A percentile compares a stretch with the other conserved stretches of the same genome.
Evolutionary conservation across 2,113 vertebrate species (phyloP).

Genomic region (Pterocles orientalis): DNA sequence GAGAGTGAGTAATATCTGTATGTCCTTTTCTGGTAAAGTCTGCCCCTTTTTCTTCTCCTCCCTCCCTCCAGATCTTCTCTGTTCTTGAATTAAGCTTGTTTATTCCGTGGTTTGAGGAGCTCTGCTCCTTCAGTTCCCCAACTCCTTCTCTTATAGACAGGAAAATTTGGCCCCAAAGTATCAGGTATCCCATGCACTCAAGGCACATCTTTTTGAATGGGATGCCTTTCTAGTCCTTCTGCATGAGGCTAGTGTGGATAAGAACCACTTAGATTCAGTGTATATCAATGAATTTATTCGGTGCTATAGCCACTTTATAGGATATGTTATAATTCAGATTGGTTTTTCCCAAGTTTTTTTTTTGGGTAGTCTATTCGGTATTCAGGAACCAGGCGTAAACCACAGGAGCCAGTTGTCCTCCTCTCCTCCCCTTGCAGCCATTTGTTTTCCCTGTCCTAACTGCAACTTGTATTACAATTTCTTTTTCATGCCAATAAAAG

Average conservation of each 20-base stretch:
- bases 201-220: neutral
- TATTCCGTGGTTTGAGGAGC: neutral
- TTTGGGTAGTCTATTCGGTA: neutral
- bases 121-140: neutral
- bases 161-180: neutral
- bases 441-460: neutral
- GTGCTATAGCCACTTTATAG: neutral
- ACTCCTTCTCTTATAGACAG: neutral
- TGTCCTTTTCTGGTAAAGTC: neutral
- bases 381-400: neutral
- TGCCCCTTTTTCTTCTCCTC: neutral
- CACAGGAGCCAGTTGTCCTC: rapidly evolving
- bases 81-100: neutral
- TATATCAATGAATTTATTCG: neutral
- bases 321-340: neutral
- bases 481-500: slow-evolving; percentile 1
- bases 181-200: neutral
- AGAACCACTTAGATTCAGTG: neutral
- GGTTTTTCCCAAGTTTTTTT: neutral
- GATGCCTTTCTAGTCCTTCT: neutral
- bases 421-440: neutral
- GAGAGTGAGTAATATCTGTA: neutral
- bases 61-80: neutral
- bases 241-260: neutral
- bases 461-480: neutral